Conservation (phyloP, 2,113 vertebrate genomes). For the Mastomys natalensis region DNA sequence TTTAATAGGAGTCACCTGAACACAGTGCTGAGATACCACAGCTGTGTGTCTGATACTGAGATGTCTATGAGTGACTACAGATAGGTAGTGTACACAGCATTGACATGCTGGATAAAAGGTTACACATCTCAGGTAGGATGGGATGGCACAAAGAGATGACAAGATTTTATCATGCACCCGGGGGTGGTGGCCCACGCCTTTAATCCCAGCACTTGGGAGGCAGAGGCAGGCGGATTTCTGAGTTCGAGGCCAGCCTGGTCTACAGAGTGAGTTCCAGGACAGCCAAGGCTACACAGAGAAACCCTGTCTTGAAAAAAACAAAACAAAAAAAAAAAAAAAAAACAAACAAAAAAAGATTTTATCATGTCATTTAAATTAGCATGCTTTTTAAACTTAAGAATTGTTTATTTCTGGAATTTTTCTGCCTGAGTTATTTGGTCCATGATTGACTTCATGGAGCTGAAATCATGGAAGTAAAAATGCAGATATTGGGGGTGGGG, state of each 20-base stretch:
- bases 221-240: no score
- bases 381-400: background rate
- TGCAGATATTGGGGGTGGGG: background rate
- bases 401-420: background rate
- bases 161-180: background rate
- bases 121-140: background rate
- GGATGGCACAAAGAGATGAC: background rate
- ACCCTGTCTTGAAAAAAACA: no score
- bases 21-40: background rate
- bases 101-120: background rate
- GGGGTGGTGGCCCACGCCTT: no score
- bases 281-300: no score
- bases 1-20: background rate
- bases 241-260: no score
- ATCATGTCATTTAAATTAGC: background rate
- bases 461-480: background rate
- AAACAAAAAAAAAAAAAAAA: no score
- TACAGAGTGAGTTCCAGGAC: no score
- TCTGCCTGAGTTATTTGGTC: background rate
- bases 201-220: no score
- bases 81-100: background rate
- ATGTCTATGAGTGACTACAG: background rate
- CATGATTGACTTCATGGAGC: background rate
- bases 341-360: background rate
- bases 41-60: background rate